Evolutionary conservation across 2,888 invertebrate genomes (phyloP).

Genomic region (Perizoma affinitatum): DNA sequence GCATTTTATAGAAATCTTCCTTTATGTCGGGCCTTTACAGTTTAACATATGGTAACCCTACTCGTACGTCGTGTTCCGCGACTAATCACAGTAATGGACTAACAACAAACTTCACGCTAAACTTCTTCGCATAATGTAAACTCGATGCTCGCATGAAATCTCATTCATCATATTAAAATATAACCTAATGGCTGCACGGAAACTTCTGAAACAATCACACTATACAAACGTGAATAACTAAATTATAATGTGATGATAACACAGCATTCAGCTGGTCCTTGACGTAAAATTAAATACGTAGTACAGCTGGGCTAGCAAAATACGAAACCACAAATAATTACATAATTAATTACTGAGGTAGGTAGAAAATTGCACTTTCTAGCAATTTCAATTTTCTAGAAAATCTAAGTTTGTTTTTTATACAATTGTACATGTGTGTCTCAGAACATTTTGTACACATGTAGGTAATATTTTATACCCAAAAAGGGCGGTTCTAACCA

Average conservation of each 20-base stretch:
- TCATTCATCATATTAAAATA: slow-evolving; percentile 48
- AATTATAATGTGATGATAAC: slow-evolving; percentile 25
- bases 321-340: slow-evolving; percentile 17
- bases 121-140: slow-evolving; percentile 54
- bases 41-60: too few relatives aligned
- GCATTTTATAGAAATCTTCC: too few relatives aligned
- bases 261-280: slow-evolving; percentile 13
- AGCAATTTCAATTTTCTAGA: too few relatives aligned
- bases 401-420: too few relatives aligned
- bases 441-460: too few relatives aligned
- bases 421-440: too few relatives aligned
- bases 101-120: slow-evolving; percentile 67
- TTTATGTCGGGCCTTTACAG: too few relatives aligned
- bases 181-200: slow-evolving; percentile 40
- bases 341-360: slow-evolving; percentile 2
- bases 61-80: slow-evolving; percentile 38
- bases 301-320: slow-evolving; percentile 1
- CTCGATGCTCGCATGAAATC: slow-evolving; percentile 44
- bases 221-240: slow-evolving; percentile 23
- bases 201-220: slow-evolving; percentile 42
- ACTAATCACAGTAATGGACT: slow-evolving; percentile 77
- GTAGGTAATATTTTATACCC: too few relatives aligned
- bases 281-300: slow-evolving; percentile 15
- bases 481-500: too few relatives aligned
- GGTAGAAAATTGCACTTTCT: too few relatives aligned